These are phyloP conservation scores for Nansenia antarctica DNA, from an alignment of 2,113 vertebrate species.

Conservation along the genomic window DNA sequence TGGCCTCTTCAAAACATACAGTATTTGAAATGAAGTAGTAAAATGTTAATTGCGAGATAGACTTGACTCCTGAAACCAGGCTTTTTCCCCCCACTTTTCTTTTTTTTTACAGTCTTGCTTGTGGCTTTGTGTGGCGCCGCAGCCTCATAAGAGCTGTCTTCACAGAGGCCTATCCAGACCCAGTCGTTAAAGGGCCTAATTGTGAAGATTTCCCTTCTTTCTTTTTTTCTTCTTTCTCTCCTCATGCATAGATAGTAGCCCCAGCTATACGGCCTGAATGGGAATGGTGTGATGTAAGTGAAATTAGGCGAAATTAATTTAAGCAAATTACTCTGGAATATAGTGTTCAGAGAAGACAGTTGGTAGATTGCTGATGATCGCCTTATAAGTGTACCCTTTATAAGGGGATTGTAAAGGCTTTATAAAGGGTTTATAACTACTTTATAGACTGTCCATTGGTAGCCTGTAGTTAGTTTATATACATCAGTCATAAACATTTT, in stretches of 20 bases:
- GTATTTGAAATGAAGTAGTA: slow-evolving; percentile 79
- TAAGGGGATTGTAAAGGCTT: slow-evolving; percentile 6
- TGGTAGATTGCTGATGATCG: slow-evolving; percentile 84
- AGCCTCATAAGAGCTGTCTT: slow-evolving; percentile 86
- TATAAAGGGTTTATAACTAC: neutral
- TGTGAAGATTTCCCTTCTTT: slow-evolving; percentile 91
- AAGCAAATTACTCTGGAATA: slow-evolving; percentile 94
- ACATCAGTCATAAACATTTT: too few relatives aligned
- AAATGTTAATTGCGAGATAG: slow-evolving; percentile 75
- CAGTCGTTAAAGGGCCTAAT: slow-evolving; percentile 93
- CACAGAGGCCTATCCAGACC: slow-evolving; percentile 84
- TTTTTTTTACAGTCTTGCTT: slow-evolving; percentile 78
- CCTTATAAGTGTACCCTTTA: slow-evolving; percentile 33
- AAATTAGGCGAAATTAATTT: slow-evolving; percentile 97
- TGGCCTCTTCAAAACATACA: slow-evolving; percentile 76
- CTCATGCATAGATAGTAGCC: slow-evolving; percentile 85
- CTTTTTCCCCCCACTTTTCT: slow-evolving; percentile 25
- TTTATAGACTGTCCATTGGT: slow-evolving; percentile 6
- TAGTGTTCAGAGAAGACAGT: slow-evolving; percentile 86
- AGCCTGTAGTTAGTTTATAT: too few relatives aligned
- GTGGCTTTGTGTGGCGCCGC: slow-evolving; percentile 85
- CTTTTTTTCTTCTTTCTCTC: slow-evolving; percentile 69
- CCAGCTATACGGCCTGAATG: slow-evolving; percentile 91
- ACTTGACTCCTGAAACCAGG: slow-evolving; percentile 80
- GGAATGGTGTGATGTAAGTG: slow-evolving; percentile 88